These are phyloP conservation scores for Invenusta paracnida DNA, from an alignment of 2,888 invertebrate species.

Conservation along the genomic window DNA sequence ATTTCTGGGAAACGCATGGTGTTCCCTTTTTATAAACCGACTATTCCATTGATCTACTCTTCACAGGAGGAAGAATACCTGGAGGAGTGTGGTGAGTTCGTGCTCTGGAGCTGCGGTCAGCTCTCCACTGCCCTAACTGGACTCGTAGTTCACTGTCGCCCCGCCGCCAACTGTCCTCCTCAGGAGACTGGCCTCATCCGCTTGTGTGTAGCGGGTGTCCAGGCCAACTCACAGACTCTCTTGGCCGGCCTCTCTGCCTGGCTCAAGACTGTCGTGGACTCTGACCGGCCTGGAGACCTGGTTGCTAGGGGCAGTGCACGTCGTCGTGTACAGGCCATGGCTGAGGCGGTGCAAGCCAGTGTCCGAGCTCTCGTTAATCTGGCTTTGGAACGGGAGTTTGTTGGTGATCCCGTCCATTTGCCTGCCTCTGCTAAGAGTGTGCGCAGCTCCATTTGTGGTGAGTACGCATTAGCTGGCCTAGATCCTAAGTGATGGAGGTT, in stretches of 20 bases:
- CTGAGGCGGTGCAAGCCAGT: neutral
- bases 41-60: too few relatives aligned
- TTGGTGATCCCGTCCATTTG: neutral
- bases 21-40: too few relatives aligned
- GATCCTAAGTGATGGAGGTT: too few relatives aligned
- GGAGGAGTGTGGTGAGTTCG: neutral
- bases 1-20: too few relatives aligned
- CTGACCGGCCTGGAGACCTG: neutral
- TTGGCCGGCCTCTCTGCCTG: conserved; percentile 3
- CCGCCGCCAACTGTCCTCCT: neutral
- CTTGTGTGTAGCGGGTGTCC: neutral
- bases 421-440: neutral
- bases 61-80: conserved; percentile 10
- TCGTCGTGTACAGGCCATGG: neutral
- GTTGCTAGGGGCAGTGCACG: neutral
- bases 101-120: conserved; percentile 5
- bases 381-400: conserved; percentile 4
- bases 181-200: neutral
- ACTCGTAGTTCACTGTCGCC: neutral
- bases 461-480: too few relatives aligned
- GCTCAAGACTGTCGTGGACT: neutral
- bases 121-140: neutral
- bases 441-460: conserved; percentile 11
- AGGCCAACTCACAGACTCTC: neutral
- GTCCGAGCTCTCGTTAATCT: neutral